Conservation (phyloP, 2,113 vertebrate species). For the Hemichromis elongatus region DNA sequence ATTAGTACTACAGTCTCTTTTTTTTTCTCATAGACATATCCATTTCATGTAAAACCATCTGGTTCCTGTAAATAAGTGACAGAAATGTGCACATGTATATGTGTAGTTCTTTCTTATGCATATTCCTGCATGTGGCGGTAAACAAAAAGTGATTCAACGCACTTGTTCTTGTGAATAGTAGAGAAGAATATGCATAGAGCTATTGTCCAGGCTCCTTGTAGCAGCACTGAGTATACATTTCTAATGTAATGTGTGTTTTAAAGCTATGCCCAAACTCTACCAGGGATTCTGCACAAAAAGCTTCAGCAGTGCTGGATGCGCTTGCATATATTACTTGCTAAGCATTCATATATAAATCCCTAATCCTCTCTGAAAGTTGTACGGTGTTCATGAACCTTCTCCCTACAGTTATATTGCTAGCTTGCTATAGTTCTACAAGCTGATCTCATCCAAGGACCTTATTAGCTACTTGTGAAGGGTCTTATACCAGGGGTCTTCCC, state of each 20-base stretch:
- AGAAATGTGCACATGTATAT: not conserved
- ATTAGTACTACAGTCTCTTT: not conserved
- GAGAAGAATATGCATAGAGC: not conserved
- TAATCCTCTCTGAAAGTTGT: constrained; percentile 32
- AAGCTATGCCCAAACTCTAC: constrained; percentile 7
- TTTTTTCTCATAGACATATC: not conserved
- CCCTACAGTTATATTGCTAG: constrained; percentile 33
- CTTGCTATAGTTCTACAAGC: constrained; percentile 30
- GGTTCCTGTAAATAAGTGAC: not conserved
- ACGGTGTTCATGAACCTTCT: constrained; percentile 9
- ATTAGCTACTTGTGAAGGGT: constrained; percentile 58
- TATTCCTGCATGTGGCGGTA: not conserved
- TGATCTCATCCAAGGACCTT: constrained; percentile 51
- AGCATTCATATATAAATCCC: constrained; percentile 25
- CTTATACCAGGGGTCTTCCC: constrained; percentile 37
- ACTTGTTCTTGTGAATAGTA: not conserved
- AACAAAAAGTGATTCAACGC: not conserved
- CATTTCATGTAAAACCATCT: not conserved
- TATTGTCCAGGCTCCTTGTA: constrained; percentile 1
- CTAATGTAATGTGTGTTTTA: constrained; percentile 15
- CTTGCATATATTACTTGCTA: constrained; percentile 32
- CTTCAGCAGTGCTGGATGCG: constrained; percentile 7
- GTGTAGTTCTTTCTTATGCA: not conserved
- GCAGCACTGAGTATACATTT: constrained; percentile 22
- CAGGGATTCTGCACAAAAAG: not conserved